Conservation (phyloP, 1,140 invertebrate genomes). For the Luehdorfia chinensis region DNA sequence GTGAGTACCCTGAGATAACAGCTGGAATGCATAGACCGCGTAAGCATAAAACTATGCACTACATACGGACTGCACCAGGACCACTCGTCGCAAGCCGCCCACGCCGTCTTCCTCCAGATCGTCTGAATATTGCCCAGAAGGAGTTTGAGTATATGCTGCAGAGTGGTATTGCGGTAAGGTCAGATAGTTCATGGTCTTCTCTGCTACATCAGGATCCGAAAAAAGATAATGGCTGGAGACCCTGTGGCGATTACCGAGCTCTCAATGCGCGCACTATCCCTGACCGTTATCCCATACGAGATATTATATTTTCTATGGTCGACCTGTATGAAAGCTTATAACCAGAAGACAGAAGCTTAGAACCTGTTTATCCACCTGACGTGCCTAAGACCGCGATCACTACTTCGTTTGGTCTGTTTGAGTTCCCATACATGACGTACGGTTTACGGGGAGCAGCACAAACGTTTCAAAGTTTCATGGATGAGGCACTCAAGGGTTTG, state of each 20-base stretch:
- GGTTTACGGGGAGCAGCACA: neutral
- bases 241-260: too few species aligned
- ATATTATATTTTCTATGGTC: neutral
- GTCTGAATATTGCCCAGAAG: conserved; percentile 1
- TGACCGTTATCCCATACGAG: neutral
- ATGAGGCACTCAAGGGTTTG: neutral
- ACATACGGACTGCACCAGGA: conserved; percentile 15
- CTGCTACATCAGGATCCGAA: neutral
- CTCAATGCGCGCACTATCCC: neutral
- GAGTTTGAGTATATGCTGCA: conserved; percentile 12
- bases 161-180: neutral
- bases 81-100: conserved; percentile 7
- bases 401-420: neutral
- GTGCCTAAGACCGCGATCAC: neutral
- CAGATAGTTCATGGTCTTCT: too few species aligned
- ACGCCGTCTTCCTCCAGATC: conserved; percentile 6
- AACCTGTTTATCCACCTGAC: neutral
- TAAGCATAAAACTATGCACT: conserved; percentile 15
- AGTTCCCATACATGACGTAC: neutral
- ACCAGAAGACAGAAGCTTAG: too few species aligned
- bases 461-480: too few species aligned
- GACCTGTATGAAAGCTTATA: neutral
- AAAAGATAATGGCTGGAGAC: neutral
- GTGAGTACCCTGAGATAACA: neutral
- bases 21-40: neutral